Percentiles rank a stretch among this genome's conserved stretches.
Conservation (phyloP, 2,888 invertebrate species). For the Polymixis lichenea region DNA sequence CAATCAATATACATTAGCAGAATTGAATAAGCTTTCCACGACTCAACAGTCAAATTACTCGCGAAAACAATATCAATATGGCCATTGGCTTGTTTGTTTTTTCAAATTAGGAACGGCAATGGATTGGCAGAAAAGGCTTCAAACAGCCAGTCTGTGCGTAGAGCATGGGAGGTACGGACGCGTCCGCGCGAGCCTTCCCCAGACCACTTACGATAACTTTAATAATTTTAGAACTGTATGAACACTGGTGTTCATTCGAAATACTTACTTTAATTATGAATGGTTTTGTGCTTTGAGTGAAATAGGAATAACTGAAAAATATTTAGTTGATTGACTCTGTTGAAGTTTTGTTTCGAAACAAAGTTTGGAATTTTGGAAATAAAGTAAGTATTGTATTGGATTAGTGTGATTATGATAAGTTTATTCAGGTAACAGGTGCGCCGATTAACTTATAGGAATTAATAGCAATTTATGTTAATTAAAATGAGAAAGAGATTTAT, state of each 20-base stretch:
- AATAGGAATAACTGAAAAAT: slow-evolving; percentile 1
- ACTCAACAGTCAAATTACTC: slow-evolving; percentile 15
- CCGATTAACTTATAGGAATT: background rate
- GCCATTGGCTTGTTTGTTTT: slow-evolving; percentile 35
- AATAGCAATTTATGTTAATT: background rate
- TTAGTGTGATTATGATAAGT: background rate
- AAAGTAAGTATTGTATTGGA: slow-evolving; percentile 41
- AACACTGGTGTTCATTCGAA: slow-evolving; percentile 1
- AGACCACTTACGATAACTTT: slow-evolving; percentile 51
- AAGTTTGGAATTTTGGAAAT: slow-evolving; percentile 22
- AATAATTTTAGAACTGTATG: slow-evolving; percentile 22
- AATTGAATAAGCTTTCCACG: slow-evolving; percentile 9
- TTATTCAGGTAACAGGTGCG: background rate
- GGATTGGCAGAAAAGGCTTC: slow-evolving; percentile 32
- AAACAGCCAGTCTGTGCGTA: slow-evolving; percentile 52
- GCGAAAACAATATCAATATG: slow-evolving; percentile 24
- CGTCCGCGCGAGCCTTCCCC: slow-evolving; percentile 36
- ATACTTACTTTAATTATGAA: background rate
- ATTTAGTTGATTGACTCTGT: background rate
- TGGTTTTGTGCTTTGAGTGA: slow-evolving; percentile 46
- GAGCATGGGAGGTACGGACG: slow-evolving; percentile 51
- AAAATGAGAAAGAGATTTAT: no score
- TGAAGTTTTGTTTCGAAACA: slow-evolving; percentile 27
- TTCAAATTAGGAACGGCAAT: slow-evolving; percentile 33
- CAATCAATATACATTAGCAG: slow-evolving; percentile 12